Conservation (phyloP, 2,113 vertebrate genomes). For the Pao palembangensis region DNA sequence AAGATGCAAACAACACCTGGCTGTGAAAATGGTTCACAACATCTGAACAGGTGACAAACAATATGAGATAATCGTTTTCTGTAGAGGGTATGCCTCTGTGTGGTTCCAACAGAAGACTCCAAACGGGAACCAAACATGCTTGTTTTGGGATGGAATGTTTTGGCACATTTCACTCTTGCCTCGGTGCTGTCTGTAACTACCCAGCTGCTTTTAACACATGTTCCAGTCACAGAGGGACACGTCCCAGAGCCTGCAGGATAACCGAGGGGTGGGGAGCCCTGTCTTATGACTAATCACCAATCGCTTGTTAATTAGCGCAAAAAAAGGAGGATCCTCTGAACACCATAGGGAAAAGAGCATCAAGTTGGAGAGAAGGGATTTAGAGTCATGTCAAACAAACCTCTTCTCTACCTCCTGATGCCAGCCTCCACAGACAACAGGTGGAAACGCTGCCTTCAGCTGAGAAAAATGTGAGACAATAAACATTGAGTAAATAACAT, state of each 20-base stretch:
- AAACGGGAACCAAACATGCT: conserved; percentile 25
- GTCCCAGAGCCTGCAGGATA: conserved; percentile 49
- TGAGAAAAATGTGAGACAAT: too few species aligned
- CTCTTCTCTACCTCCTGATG: conserved; percentile 37
- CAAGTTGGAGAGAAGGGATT: conserved; percentile 37
- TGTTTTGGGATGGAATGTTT: background rate
- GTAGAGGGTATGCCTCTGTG: conserved; percentile 6
- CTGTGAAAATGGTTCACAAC: conserved; percentile 24
- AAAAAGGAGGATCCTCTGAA: conserved; percentile 47
- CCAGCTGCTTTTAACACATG: conserved; percentile 66
- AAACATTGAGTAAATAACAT: too few species aligned
- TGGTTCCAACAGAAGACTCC: conserved; percentile 19
- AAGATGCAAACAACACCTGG: conserved; percentile 42
- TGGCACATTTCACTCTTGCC: conserved; percentile 16
- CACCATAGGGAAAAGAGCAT: conserved; percentile 31
- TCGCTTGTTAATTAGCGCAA: conserved; percentile 55
- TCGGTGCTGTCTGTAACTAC: conserved; percentile 32
- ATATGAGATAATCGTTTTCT: conserved; percentile 40
- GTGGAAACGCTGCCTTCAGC: too few species aligned
- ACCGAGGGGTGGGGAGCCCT: conserved; percentile 45
- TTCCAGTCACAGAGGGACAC: conserved; percentile 42
- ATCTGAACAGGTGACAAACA: conserved; percentile 49
- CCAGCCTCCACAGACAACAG: conserved; percentile 7
- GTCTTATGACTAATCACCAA: conserved; percentile 58
- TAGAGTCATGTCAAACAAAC: conserved; percentile 37